Base-by-base conservation (phyloP, 2,113 vertebrate species). In the Indicator maculatus region DNA sequence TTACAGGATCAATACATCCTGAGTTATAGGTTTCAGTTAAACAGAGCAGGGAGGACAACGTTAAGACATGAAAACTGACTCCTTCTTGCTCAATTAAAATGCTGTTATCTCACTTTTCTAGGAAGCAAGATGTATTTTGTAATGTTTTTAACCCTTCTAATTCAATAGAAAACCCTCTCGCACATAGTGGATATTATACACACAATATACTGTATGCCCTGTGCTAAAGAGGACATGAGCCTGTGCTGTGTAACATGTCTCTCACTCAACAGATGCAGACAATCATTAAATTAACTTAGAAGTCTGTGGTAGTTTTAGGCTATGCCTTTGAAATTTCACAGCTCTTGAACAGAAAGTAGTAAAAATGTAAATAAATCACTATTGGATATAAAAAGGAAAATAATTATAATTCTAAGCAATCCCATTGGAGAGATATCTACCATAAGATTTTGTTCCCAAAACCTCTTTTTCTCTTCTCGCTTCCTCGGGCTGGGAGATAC, bases 31-130 rank as follows among this genome's bases (percentile, higher is more conserved):
- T 52, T 24, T 60, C 24, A 7, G 3, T 52, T 52, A 52, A 26
- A 52, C 23, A 23, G 6, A 16, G 4, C 3, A 2, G 28, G 8
- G 10, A 31, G 10, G 4, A 18, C 8, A 6, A 8, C 4, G 4
- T 26, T 39, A 19, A 59, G 30, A n/a, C 39, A 47, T 20, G 26
- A 74, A 80, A 79, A 56, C 6, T 7, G 64, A 1, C 1, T 56
- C 26, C 15, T 67, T 24, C 36, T 80, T 83, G 30, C 56, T 91
- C 39, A 87, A 11, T 24, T 79, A 11, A 63, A 78, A 83, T 19
- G n/a, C 6, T 5, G 1, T 47, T 69, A 86, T 13, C 18, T 67
- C 11, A 9, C 18, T 74, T 76, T 73, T 78, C 12, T 15, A 78
- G 18, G 50, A 78, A 74, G 16, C 26, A 86, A 78, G 27, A 39